Evolutionary conservation across 2,888 invertebrate species (phyloP), one percentile per base, ranked within the genome.

Genomic region (Macrophya annulata): DNA sequence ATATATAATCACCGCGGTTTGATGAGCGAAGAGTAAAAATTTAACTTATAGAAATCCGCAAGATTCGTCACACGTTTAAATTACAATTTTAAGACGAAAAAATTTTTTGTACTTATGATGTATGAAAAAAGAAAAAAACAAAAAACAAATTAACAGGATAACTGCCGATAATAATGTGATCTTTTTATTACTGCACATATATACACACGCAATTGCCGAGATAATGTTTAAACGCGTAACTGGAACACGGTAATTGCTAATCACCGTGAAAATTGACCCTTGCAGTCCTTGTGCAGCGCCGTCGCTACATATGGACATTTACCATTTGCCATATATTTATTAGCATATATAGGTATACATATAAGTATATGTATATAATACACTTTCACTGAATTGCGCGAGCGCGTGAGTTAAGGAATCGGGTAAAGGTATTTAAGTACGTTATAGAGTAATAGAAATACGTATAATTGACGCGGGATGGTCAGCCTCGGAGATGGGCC

Each of bases 181-280:
- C n/a, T 40, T 31, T 68, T 68, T 55, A 55, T 62, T 25, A 62
- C 62, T n/a, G 55, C n/a, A n/a, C 21, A 62, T 17, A 55, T 12
- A 21, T 62, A 62, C 62, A 55, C 55, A 55, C 55, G 55, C 55
- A 55, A 55, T 55, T 37, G 37, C 1, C 15, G 68, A 37, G 68
- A 37, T 37, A 45, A 37, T 17, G 25, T 31, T 77, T 55, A 51
- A 31, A 17, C 62, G 81, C 62, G 51, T n/a, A 77, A 55, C 77
- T 55, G 77, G 77, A 77, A 77, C 51, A 21, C 17, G 55, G 37
- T 81, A 81, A 81, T 81, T 62, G 43, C 8, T 81, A 81, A 81
- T 62, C 25, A 81, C 81, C 81, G 81, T 17, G 43, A 81, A 81
- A 81, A 62, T 81, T 81, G 81, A 81, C 81, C 81, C 59, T 51